Evolutionary conservation across 1,140 invertebrate species (phyloP).

Genomic region (Pararge aegeria): DNA sequence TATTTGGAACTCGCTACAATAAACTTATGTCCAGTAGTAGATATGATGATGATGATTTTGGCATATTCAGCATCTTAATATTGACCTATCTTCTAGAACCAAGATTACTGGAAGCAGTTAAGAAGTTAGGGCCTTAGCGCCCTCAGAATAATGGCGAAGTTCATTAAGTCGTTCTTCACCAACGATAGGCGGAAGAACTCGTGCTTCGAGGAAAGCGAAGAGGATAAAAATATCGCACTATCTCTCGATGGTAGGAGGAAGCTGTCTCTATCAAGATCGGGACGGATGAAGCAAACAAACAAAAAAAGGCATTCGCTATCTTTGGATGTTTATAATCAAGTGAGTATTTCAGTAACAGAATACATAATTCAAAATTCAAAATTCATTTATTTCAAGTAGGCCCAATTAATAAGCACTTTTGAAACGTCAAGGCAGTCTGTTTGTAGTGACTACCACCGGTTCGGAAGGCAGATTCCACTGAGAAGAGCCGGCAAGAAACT

Average conservation of each 20-base stretch:
- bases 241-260: constrained; percentile 59
- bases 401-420: too few species aligned
- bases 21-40: too few species aligned
- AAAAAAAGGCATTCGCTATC: constrained; percentile 62
- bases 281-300: constrained; percentile 69
- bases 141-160: constrained; percentile 61
- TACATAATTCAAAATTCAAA: too few species aligned
- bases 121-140: background rate
- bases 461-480: too few species aligned
- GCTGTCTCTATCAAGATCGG: constrained; percentile 73
- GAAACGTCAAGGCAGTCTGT: too few species aligned
- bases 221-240: constrained; percentile 40
- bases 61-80: too few species aligned
- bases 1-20: too few species aligned
- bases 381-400: too few species aligned
- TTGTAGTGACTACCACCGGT: too few species aligned
- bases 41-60: too few species aligned
- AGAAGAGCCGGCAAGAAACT: too few species aligned
- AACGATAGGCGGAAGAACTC: constrained; percentile 49
- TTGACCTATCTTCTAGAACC: background rate
- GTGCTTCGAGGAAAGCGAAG: constrained; percentile 46
- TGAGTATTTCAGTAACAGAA: too few species aligned
- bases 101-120: background rate
- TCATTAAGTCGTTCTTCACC: constrained; percentile 69
- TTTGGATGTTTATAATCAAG: constrained; percentile 72